Percentiles rank a stretch among this genome's conserved stretches.
These are phyloP conservation scores for Crioceris asparagi DNA, from an alignment of 2,888 invertebrate species.

Conservation along the genomic window DNA sequence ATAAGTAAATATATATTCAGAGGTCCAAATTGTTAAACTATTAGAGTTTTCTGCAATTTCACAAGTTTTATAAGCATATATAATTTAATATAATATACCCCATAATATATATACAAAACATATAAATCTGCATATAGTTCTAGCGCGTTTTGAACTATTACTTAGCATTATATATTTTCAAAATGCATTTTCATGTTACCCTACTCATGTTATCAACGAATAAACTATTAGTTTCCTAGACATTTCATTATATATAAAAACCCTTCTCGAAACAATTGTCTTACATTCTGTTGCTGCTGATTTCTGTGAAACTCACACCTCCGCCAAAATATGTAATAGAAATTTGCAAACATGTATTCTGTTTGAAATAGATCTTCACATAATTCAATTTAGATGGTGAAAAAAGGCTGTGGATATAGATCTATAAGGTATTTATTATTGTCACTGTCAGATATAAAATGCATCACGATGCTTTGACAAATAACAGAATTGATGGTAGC, in stretches of 20 bases:
- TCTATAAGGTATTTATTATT: too few relatives aligned
- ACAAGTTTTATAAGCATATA: constrained; percentile 40
- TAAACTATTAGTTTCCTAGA: constrained; percentile 40
- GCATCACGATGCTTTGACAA: too few relatives aligned
- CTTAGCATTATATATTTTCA: constrained; percentile 37
- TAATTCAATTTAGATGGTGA: too few relatives aligned
- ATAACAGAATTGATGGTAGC: too few relatives aligned
- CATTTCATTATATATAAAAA: constrained; percentile 6
- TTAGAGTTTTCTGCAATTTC: constrained; percentile 41
- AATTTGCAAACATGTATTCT: too few relatives aligned
- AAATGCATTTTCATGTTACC: constrained; percentile 39
- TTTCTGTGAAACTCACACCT: too few relatives aligned
- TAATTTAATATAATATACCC: constrained; percentile 34
- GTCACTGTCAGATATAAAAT: too few relatives aligned
- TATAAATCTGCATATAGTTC: constrained; percentile 32
- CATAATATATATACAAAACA: constrained; percentile 30
- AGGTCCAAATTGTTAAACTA: constrained; percentile 40
- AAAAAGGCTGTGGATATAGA: too few relatives aligned
- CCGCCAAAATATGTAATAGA: too few relatives aligned
- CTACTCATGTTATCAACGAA: constrained; percentile 39
- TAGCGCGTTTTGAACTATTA: constrained; percentile 36
- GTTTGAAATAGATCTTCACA: too few relatives aligned
- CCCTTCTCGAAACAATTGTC: too few relatives aligned
- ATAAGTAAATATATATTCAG: constrained; percentile 31
- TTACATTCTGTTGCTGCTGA: too few relatives aligned